Percentiles rank a stretch among this genome's conserved stretches.
phyloP scores from a whole-genome alignment of 2,113 vertebrate species.

The Poeciliopsis prolifica region DNA sequence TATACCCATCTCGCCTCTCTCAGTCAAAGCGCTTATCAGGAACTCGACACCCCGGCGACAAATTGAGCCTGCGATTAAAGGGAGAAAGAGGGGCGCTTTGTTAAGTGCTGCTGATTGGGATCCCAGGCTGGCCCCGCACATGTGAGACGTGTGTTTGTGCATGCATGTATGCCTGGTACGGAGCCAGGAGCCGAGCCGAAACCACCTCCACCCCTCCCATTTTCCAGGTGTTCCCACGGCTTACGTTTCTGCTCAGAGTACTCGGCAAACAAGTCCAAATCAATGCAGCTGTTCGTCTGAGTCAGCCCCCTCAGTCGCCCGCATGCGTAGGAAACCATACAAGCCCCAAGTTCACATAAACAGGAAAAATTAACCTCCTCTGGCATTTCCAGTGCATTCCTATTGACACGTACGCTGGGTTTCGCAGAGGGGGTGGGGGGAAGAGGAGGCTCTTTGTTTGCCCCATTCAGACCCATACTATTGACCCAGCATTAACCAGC shows the following conservation, averaged over 20 bases:
- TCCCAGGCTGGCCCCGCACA: slow-evolving; percentile 67
- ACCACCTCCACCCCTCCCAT: slow-evolving; percentile 62
- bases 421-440: slow-evolving; percentile 35
- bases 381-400: slow-evolving; percentile 37
- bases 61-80: slow-evolving; percentile 78
- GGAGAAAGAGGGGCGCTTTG: slow-evolving; percentile 74
- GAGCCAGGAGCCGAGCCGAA: slow-evolving; percentile 68
- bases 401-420: slow-evolving; percentile 52
- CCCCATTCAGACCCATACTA: slow-evolving; percentile 50
- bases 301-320: slow-evolving; percentile 2
- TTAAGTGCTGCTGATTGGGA: slow-evolving; percentile 77
- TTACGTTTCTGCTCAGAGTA: slow-evolving; percentile 73
- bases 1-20: slow-evolving; percentile 61
- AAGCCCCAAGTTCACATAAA: slow-evolving; percentile 27
- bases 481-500: slow-evolving; percentile 68
- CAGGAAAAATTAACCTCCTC: slow-evolving; percentile 54
- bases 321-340: slow-evolving; percentile 12
- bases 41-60: slow-evolving; percentile 82
- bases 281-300: slow-evolving; percentile 70
- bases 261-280: slow-evolving; percentile 73
- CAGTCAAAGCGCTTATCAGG: slow-evolving; percentile 78
- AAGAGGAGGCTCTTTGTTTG: slow-evolving; percentile 41
- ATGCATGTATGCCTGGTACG: slow-evolving; percentile 49
- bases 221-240: slow-evolving; percentile 79
- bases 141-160: slow-evolving; percentile 33